A percentile compares a stretch with the other conserved stretches of the same genome.
Conservation (phyloP, 1,140 invertebrate species). For the Helicoverpa zea region DNA sequence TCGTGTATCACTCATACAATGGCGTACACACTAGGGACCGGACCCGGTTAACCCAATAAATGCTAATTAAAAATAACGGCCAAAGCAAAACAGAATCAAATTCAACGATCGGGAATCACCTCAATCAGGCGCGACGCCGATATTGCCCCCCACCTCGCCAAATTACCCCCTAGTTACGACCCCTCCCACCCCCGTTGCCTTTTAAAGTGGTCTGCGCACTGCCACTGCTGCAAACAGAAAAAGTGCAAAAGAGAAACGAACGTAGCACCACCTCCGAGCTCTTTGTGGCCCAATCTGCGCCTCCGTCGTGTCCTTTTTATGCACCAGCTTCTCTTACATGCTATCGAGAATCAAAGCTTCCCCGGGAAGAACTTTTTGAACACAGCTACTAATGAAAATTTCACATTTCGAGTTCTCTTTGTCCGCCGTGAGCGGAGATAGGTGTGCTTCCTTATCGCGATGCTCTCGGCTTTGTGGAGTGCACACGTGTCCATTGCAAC, state of each 20-base stretch:
- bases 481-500: slow-evolving; percentile 68
- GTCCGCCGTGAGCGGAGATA: slow-evolving; percentile 73
- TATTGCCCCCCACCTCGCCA: slow-evolving; percentile 84
- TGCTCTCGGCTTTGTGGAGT: slow-evolving; percentile 73
- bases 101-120: slow-evolving; percentile 80
- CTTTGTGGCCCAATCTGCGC: slow-evolving; percentile 85
- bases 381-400: slow-evolving; percentile 84
- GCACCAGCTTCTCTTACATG: slow-evolving; percentile 81
- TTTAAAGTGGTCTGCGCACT: slow-evolving; percentile 86
- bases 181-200: slow-evolving; percentile 80
- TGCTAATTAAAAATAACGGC: slow-evolving; percentile 67
- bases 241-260: slow-evolving; percentile 82
- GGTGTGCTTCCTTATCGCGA: slow-evolving; percentile 78
- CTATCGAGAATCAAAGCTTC: slow-evolving; percentile 84
- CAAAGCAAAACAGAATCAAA: slow-evolving; percentile 76
- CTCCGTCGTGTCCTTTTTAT: slow-evolving; percentile 84
- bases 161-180: slow-evolving; percentile 85
- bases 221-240: slow-evolving; percentile 84
- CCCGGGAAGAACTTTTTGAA: slow-evolving; percentile 79
- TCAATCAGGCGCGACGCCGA: slow-evolving; percentile 84
- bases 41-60: slow-evolving; percentile 50
- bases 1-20: neutral
- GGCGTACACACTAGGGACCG: slow-evolving; percentile 13
- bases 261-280: slow-evolving; percentile 82
- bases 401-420: slow-evolving; percentile 81